Base-by-base conservation (phyloP, 1,140 invertebrate genomes). In the Drosophila grimshawi region DNA sequence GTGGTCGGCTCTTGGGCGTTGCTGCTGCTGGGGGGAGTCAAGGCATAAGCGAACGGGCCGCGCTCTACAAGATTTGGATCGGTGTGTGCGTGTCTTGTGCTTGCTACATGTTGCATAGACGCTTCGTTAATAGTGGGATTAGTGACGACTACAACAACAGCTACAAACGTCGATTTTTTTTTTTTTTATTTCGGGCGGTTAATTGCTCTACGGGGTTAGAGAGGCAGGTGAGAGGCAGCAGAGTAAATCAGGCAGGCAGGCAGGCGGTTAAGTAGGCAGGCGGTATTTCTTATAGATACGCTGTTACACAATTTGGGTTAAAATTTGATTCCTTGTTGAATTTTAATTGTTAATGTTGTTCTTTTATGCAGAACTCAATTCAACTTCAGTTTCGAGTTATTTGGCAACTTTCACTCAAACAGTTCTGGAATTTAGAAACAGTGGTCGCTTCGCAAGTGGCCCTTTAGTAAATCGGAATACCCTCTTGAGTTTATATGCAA, bases 11-110 rank as follows among this genome's bases (percentile, higher is more conserved):
- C 43, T 67, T 67, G 63, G 55, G 49, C 39, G 39, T 78, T 55
- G 19, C 46, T 48, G 45, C 60, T 37, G 72, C 77, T 81, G 71
- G 32, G 57, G 52, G 75, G 62, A 75, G 43, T 55, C 73, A 74
- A 62, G 49, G 69, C 72, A 75, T 75, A 62, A 65, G 30, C 61
- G 57, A 32, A 56, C 19, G 29, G 33, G 64, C 63, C 11, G 32
- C 63, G 52, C 30, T 35, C 52, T 46, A 65, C 52, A 4, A 53
- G 41, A 48, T 37, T 52, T 30, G 5, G 60, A 27, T 37, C 39
- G 48, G 48, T 53, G 62, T 51, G 37, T 30, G 51, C 41, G 61
- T 55, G 52, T 43, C 5, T 56, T 48, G 49, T 52, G 48, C 61
- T 46, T 29, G 6, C 27, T 29, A 48, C 6, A 27, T 4, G 46